Base-by-base conservation (phyloP, 1,140 invertebrate genomes). In the Caenorhabditis remanei region DNA sequence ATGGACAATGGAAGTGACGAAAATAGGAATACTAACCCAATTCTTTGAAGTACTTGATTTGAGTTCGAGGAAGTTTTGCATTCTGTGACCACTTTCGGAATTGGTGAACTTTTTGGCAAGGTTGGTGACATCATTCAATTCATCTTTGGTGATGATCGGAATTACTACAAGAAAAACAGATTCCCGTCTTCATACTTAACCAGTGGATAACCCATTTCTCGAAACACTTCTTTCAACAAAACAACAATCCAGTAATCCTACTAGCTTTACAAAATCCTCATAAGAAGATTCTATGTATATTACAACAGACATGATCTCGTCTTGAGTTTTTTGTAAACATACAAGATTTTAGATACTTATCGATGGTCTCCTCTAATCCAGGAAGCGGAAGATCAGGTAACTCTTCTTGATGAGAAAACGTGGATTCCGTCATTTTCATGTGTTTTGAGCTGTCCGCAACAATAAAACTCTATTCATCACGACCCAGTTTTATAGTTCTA, bases 321-420 rank as follows among this genome's bases (percentile, higher is more conserved):
- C 6, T 5, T 0, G 55, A n/a, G n/a, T n/a, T 53, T 58, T 58
- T 63, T 63, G 9, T 8, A 63, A 53, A 53, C 55, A 21, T 61
- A 85, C 84, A 24, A 50, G 84, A 63, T 48, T 63, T 67, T 0
- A 85, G 46, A 85, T 85, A 85, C 16, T 85, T 85, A 9, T 50
- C 41, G 16, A 85, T 53, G 21, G 84, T 67, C 0, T 85, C 84
- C 2, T 63, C 24, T 14, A 85, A 24, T 32, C 21, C 24, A 13
- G 84, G 84, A 43, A 85, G 46, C 3, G 84, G 84, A 46, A 85
- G 84, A 50, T 19, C 8, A 8, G 84, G 84, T n/a, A 85, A 21
- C n/a, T 41, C 46, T 24, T 85, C 53, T 32, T 85, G 84, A 6
- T 61, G 19, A 50, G 58, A 85, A 24, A 85, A 85, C 9, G 84